A percentile compares a stretch with the other conserved stretches of the same genome.
These are phyloP conservation scores for Quadroppia sp. DNA, from an alignment of 2,888 invertebrate species.

Conservation along the genomic window DNA sequence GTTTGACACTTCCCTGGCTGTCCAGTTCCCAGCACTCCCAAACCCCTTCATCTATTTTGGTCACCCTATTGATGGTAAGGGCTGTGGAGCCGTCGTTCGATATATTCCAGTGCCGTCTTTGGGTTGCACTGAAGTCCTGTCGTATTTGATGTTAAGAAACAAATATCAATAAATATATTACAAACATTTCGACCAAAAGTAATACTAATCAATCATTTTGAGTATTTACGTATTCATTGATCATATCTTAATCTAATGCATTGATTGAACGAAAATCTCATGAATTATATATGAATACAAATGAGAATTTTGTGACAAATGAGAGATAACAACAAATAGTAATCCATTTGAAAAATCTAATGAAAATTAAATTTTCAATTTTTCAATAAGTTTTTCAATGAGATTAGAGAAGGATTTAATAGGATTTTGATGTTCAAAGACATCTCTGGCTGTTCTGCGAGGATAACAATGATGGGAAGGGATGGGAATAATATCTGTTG, in stretches of 20 bases:
- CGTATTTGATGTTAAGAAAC: constrained; percentile 5
- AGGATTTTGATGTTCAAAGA: neutral
- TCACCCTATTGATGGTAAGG: constrained; percentile 46
- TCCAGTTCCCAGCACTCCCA: constrained; percentile 50
- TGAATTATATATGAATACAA: neutral
- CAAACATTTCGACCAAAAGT: too few relatives aligned
- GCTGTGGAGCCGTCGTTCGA: constrained; percentile 46
- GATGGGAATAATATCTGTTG: neutral
- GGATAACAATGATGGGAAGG: neutral
- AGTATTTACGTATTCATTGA: neutral
- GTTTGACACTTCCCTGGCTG: constrained; percentile 46
- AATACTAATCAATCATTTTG: constrained; percentile 22
- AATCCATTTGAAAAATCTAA: neutral
- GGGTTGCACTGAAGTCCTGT: constrained; percentile 41
- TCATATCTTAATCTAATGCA: too few relatives aligned
- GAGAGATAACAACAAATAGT: neutral
- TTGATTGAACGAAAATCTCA: too few relatives aligned
- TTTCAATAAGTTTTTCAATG: neutral
- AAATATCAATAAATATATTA: constrained; percentile 11
- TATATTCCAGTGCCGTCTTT: constrained; percentile 48
- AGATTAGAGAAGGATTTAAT: neutral
- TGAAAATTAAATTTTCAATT: constrained; percentile 12
- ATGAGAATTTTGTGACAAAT: neutral
- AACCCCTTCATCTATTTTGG: constrained; percentile 48
- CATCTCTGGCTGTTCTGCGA: neutral